Percentiles rank a stretch among this genome's conserved stretches.
phyloP scores from a whole-genome alignment of 2,113 vertebrate genomes.

The Chamaetylas fuelleborni region DNA sequence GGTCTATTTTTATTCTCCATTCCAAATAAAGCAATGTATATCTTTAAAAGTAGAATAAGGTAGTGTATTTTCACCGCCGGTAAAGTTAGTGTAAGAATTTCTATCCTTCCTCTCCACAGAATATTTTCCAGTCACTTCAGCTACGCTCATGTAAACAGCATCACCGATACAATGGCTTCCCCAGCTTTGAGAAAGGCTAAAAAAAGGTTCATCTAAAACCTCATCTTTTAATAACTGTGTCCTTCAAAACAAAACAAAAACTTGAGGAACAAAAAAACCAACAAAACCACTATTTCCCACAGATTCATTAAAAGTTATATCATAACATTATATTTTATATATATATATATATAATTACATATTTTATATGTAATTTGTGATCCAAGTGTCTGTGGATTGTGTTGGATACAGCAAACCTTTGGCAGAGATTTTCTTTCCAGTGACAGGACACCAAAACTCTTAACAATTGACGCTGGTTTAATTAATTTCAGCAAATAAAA shows the following conservation, averaged over 20 bases:
- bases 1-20: constrained; percentile 18
- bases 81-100: not conserved
- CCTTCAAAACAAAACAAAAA: not conserved
- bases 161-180: fast-evolving
- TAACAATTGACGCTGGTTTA: not conserved
- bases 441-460: not conserved
- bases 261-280: not conserved
- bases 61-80: fast-evolving
- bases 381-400: not conserved
- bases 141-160: not conserved
- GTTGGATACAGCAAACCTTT: not conserved
- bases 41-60: not conserved
- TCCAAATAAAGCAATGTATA: constrained; percentile 12
- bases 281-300: not conserved
- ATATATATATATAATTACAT: too few species aligned
- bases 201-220: not conserved
- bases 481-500: not conserved
- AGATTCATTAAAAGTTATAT: not conserved
- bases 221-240: not conserved
- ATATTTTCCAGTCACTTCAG: not conserved
- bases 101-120: not conserved
- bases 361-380: not conserved
- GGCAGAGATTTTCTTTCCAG: not conserved
- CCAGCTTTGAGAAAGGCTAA: not conserved
- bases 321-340: too few species aligned